Conservation (phyloP, 2,113 vertebrate species). For the Lepus europaeus region DNA sequence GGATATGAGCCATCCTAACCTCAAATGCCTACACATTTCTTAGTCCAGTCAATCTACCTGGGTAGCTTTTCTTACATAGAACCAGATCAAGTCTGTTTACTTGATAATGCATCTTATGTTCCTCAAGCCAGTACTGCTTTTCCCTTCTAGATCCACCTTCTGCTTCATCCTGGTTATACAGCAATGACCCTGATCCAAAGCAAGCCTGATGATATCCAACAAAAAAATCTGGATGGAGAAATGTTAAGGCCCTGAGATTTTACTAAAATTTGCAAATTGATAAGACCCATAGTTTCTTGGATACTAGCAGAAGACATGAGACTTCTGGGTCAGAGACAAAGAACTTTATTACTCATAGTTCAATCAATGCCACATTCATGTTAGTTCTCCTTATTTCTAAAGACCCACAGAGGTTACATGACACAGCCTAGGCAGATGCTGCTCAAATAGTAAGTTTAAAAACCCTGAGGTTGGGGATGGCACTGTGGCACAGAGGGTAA, state of each 20-base stretch:
- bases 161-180: not conserved
- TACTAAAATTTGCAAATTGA: not conserved
- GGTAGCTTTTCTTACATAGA: not conserved
- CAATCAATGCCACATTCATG: not conserved
- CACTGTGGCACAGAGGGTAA: too few relatives aligned
- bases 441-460: not conserved
- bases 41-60: not conserved
- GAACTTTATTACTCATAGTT: not conserved
- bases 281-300: not conserved
- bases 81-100: not conserved
- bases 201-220: not conserved
- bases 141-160: not conserved
- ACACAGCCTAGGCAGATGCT: not conserved
- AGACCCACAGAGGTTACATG: not conserved
- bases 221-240: not conserved
- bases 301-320: not conserved
- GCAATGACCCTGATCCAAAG: not conserved
- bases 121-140: not conserved
- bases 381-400: not conserved
- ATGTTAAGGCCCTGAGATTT: not conserved
- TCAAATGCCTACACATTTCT: not conserved
- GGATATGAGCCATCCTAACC: not conserved
- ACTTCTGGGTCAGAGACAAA: not conserved
- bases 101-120: not conserved
- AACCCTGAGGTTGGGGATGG: not conserved